Evolutionary conservation across 1,140 invertebrate species (phyloP), one percentile per base, ranked within the genome.

Genomic region (Lepidurus arcticus): DNA sequence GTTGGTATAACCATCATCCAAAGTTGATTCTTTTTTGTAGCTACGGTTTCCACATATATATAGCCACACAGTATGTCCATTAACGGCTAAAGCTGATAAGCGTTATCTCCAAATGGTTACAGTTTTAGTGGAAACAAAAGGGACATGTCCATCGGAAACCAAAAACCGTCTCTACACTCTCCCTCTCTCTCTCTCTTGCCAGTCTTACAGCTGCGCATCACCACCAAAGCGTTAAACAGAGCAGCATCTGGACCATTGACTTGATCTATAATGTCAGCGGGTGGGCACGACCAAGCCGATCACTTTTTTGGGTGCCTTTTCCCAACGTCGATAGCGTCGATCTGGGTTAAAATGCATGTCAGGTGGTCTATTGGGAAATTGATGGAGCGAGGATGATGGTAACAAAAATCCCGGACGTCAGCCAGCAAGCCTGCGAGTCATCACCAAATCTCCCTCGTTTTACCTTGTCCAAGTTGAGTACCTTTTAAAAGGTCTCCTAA

Each of bases 321-420:
- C 21, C 21, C 53, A 65, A 65, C 53, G 53, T 65, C 53, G 53
- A 65, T 65, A 16, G 53, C 53, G 53, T 65, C 53, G 53, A 65
- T 65, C 53, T 65, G 21, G 53, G 53, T 65, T 65, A 21, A 21
- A 65, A 65, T 21, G 53, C 53, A 65, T 65, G 53, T 65, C 53
- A 65, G 53, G 53, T 65, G 53, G 53, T 65, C 53, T 65, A 65
- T 65, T 65, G 53, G 21, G 13, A 65, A 65, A 65, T 65, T 65
- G 53, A 65, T 65, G 53, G 53, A 65, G 53, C 53, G 21, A 65
- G 53, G 53, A 65, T 65, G 53, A 65, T 65, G 53, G 53, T 21
- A n/a, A 13, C 16, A 7, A 65, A 65, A 65, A 65, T 65, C 53
- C 10, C 13, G 13, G 53, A 65, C 53, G 53, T 65, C 53, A 65